A percentile compares a stretch with the other conserved stretches of the same genome.
Evolutionary conservation across 2,797 vertebrate species (phyloP).

Genomic region (Enteromius unitaeniatus): DNA sequence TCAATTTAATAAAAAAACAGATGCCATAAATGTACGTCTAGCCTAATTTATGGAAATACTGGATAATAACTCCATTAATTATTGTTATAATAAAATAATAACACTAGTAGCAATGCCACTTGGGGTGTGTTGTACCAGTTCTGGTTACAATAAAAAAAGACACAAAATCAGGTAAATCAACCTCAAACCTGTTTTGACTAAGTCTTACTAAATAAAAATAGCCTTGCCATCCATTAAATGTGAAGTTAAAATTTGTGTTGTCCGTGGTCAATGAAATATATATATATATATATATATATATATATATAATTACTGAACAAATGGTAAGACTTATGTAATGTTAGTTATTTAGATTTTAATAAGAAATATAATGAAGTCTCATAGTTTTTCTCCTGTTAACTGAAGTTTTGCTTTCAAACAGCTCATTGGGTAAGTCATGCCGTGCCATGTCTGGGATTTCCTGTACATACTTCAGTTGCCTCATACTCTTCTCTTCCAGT

Average conservation of each 20-base stretch:
- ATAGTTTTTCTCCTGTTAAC: conserved; percentile 4
- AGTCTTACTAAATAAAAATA: neutral
- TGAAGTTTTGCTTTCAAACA: conserved; percentile 11
- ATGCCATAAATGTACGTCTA: neutral
- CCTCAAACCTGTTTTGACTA: neutral
- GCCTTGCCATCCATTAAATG: neutral
- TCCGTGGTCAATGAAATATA: neutral
- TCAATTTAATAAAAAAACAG: neutral
- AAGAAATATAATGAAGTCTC: neutral
- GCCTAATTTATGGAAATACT: neutral
- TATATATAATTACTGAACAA: too few relatives aligned
- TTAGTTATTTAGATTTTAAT: neutral
- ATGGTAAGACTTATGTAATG: neutral
- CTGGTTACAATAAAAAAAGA: neutral
- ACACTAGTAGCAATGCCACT: neutral
- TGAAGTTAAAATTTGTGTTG: neutral
- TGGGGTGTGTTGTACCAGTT: neutral
- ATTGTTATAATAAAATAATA: neutral
- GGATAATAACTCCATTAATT: neutral
- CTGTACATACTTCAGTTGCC: neutral
- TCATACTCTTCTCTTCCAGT: neutral
- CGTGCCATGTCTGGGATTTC: conserved; percentile 1
- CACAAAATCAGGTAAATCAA: neutral
- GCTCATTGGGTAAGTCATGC: conserved; percentile 31
- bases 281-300: neutral